Evolutionary conservation across 92 coral and sea anemone genomes (phyloP).

Genomic region (Epizoanthus fatuus): DNA sequence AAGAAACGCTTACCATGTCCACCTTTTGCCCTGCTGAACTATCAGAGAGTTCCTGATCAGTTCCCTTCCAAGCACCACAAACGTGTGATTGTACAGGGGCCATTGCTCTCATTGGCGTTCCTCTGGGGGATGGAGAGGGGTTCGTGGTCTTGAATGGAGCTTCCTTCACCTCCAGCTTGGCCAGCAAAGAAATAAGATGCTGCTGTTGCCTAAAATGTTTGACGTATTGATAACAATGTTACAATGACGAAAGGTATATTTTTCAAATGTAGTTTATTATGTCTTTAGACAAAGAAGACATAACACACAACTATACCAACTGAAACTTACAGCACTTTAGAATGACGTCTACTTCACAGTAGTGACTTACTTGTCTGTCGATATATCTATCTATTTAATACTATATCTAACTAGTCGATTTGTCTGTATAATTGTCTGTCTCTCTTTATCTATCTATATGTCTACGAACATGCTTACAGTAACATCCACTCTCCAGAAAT

Average conservation of each 20-base stretch:
- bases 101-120: conserved; percentile 80
- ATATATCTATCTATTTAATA: no score
- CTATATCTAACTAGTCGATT: no score
- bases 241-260: no score
- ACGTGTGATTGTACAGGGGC: conserved; percentile 48
- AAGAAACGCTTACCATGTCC: conserved; percentile 4
- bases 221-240: not conserved
- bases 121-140: conserved; percentile 57
- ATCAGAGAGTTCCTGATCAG: not conserved
- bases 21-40: not conserved
- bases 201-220: conserved; percentile 84
- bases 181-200: conserved; percentile 82
- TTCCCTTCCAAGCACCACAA: conserved; percentile 1
- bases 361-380: no score
- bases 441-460: no score
- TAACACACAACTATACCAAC: no score
- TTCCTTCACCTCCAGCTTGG: conserved; percentile 86
- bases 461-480: no score
- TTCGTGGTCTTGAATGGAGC: conserved; percentile 73
- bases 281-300: not conserved
- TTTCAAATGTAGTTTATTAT: not conserved
- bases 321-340: no score
- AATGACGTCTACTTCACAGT: no score
- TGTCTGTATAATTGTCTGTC: no score
- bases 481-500: no score